Base-by-base conservation (phyloP, 2,888 invertebrate genomes). In the Meliscaeva auricollis region DNA sequence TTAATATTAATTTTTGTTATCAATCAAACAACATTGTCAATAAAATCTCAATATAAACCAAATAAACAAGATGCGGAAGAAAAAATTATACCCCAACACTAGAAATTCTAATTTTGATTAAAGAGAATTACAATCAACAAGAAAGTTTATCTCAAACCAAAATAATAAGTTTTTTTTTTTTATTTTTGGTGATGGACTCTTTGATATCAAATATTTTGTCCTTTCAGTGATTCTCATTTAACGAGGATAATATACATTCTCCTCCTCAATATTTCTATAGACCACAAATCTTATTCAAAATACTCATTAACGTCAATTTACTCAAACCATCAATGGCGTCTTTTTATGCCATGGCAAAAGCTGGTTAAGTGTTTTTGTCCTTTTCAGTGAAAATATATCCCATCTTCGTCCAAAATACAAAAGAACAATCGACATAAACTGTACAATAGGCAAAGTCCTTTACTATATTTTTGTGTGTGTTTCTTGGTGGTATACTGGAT, bases 221-320 rank as follows among this genome's bases (percentile, higher is more conserved):
- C 22, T 13, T 50, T 13, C 3, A 26, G 26, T 26, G 4, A 3
- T 26, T 4, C 26, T 4, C 26, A 26, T 26, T 26, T 26, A 26
- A 26, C 26, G 26, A 26, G 26, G 26, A 26, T 26, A 26, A 26
- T 26, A 2, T 4, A 4, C 26, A 26, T 26, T 4, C 26, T 4
- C 26, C 26, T 26, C 26, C 4, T 26, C 4, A 26, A 4, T n/a
- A n/a, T 26, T 26, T 26, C 26, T 26, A 26, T 9, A 15, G n/a
- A 32, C 50, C 52, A 20, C n/a, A 52, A 54, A 44, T 17, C 74
- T 32, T 32, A 35, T 75, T 56, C 66, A 73, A 64, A 66, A 78
- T 30, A 22, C 64, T 78, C 56, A 78, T 73, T 78, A 78, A 58
- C 58, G 78, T 73, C 73, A 50, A 73, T 78, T 78, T 78, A 44